These are phyloP conservation scores for Conus betulinus DNA, from an alignment of 1,140 invertebrate genomes.

Conservation along the genomic window DNA sequence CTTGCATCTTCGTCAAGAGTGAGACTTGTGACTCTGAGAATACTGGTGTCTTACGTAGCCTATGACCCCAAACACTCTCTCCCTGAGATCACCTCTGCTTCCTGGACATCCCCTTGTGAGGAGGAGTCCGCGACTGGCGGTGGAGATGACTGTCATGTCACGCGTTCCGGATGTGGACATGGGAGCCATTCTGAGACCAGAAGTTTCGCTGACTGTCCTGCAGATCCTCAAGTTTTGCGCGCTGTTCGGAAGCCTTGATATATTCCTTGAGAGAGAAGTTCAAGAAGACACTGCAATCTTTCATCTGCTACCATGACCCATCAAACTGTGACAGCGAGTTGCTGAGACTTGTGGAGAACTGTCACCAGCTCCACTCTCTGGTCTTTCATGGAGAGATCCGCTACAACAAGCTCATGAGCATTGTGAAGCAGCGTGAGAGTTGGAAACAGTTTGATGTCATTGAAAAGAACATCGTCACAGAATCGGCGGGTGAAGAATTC, in stretches of 20 bases:
- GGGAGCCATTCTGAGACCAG: constrained; percentile 52
- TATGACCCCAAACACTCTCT: background rate
- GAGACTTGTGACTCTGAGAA: constrained; percentile 36
- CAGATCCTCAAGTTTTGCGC: constrained; percentile 52
- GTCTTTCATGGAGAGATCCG: constrained; percentile 52
- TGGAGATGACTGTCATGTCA: constrained; percentile 54
- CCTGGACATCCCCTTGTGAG: constrained; percentile 45
- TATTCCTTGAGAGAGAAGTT: constrained; percentile 48
- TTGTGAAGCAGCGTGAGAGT: constrained; percentile 29
- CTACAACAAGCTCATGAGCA: constrained; percentile 26
- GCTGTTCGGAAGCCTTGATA: constrained; percentile 46
- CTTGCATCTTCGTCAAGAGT: constrained; percentile 38
- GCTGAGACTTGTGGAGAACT: constrained; percentile 33
- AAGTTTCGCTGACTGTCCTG: constrained; percentile 51
- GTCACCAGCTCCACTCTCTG: constrained; percentile 39
- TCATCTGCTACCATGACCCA: constrained; percentile 51
- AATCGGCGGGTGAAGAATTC: constrained; percentile 35
- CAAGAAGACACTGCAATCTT: constrained; percentile 45
- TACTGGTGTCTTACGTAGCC: constrained; percentile 34
- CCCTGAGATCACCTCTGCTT: background rate
- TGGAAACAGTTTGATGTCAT: constrained; percentile 49
- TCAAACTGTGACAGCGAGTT: constrained; percentile 40
- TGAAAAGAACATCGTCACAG: constrained; percentile 42
- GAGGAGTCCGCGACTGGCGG: constrained; percentile 47
- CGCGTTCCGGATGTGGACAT: constrained; percentile 49